Evolutionary conservation across 2,797 vertebrate species (phyloP).

Genomic region (Myripristis murdjan): DNA sequence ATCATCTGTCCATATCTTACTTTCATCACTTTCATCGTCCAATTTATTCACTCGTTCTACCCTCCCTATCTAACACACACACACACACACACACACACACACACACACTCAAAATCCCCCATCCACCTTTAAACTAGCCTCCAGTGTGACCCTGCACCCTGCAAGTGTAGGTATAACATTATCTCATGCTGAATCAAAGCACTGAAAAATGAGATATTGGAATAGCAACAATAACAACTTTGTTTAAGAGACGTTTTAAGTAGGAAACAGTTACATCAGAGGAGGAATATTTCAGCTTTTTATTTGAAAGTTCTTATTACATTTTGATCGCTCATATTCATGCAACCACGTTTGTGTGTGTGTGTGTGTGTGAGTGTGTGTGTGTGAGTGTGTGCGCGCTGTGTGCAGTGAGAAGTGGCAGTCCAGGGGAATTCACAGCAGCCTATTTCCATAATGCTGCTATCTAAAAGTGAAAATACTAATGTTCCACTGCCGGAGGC

Average conservation of each 20-base stretch:
- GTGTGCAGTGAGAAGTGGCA: conserved; percentile 37
- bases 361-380: conserved; percentile 19
- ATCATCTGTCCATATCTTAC: too few relatives aligned
- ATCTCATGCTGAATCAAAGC: conserved; percentile 8
- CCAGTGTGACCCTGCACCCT: too few relatives aligned
- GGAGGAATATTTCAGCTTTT: conserved; percentile 55
- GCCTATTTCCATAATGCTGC: conserved; percentile 71
- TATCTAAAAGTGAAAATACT: conserved; percentile 69
- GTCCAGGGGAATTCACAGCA: conserved; percentile 76
- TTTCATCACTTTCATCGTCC: too few relatives aligned
- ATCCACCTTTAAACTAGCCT: too few relatives aligned
- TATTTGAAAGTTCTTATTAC: too few relatives aligned
- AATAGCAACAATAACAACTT: neutral
- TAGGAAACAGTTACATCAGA: too few relatives aligned
- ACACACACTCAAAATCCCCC: too few relatives aligned
- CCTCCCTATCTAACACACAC: too few relatives aligned
- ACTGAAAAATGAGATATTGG: conserved; percentile 7
- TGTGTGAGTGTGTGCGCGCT: conserved; percentile 9
- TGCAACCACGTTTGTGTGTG: neutral
- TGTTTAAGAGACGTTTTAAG: neutral
- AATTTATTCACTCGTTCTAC: too few relatives aligned
- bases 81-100: too few relatives aligned
- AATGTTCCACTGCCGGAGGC: conserved; percentile 32
- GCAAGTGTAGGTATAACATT: too few relatives aligned
- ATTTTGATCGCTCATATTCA: conserved; percentile 14